Evolutionary conservation across 2,797 vertebrate species (phyloP), one percentile per base, ranked within the genome.

Genomic region (Botia almorhae): DNA sequence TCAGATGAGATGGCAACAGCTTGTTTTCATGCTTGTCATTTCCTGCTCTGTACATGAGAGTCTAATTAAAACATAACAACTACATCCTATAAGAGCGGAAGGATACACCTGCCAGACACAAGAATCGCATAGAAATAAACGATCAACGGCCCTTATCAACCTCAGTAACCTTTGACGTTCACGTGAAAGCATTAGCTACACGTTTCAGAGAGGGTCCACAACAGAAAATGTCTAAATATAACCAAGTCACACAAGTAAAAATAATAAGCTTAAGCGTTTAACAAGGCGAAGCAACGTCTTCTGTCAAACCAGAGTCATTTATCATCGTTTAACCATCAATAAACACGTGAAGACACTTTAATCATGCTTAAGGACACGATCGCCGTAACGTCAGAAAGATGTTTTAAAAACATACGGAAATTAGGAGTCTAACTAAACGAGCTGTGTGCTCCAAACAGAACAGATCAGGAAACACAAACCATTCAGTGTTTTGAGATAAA

Each of bases 261-360:
- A 77, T 85, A 81, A 81, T 82, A 80, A 85, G 83, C 76, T 83
- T 87, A 87, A 82, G 56, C 0, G 72, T 69, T 77, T 29, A 68
- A 74, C 53, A 43, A 60, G 63, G 19, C 11, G 7, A 69, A 69
- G 4, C 39, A 56, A 33, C 43, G 50, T 48, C 43, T 33, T 23
- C 43, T 39, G 67, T 7, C 21, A 64, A 36, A 2, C 4, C 23
- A 71, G 50, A 71, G 17, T 21, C 2, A 70, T 68, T 68, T 26
- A 76, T 3, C 4, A 21, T 7, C 2, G 36, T 17, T 71, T 43
- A 43, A 29, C 7, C 19, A 13, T 26, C 29, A 76, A n/a, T 67
- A n/a, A 76, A 67, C 61, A 29, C 21, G 17, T 23, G 23, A 23
- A 29, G 3, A 7, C 12, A 7, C 17, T 63, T 23, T 11, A 13